Evolutionary conservation across 2,113 vertebrate genomes (phyloP).

Genomic region (Murina feae): DNA sequence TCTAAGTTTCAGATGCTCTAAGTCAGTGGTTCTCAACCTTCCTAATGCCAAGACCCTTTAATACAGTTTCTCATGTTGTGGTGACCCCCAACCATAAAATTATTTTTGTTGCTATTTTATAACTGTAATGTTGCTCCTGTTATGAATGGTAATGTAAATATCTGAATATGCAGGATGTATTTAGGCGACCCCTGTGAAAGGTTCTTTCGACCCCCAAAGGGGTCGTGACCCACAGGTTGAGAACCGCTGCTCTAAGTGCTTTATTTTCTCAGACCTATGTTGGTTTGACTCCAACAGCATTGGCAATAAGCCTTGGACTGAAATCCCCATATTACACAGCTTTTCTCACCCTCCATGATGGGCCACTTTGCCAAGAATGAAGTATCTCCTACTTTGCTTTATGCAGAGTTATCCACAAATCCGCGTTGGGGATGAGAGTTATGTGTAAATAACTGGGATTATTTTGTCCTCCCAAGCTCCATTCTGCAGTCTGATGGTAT

Average conservation of each 20-base stretch:
- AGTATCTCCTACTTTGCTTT: neutral
- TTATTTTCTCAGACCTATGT: neutral
- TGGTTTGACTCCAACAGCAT: neutral
- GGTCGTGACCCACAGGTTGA: too few relatives aligned
- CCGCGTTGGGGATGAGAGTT: neutral
- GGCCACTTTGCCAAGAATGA: neutral
- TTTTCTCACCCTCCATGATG: neutral
- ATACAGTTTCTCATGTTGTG: too few relatives aligned
- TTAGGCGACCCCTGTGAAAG: too few relatives aligned
- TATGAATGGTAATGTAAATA: too few relatives aligned
- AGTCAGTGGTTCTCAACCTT: too few relatives aligned
- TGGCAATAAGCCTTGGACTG: neutral
- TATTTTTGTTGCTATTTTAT: too few relatives aligned
- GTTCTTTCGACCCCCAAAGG: too few relatives aligned
- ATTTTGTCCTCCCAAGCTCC: conserved; percentile 21
- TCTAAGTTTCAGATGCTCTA: neutral
- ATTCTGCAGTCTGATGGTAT: conserved; percentile 24
- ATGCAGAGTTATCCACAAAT: neutral
- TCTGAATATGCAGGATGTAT: too few relatives aligned
- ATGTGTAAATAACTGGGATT: conserved; percentile 4
- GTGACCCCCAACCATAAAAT: too few relatives aligned
- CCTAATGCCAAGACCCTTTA: too few relatives aligned
- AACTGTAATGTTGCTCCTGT: too few relatives aligned
- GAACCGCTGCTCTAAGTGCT: neutral
- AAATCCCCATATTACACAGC: neutral